phyloP scores from a whole-genome alignment of 92 coral and sea anemone genomes.

The Anthopleura xanthogrammica region DNA sequence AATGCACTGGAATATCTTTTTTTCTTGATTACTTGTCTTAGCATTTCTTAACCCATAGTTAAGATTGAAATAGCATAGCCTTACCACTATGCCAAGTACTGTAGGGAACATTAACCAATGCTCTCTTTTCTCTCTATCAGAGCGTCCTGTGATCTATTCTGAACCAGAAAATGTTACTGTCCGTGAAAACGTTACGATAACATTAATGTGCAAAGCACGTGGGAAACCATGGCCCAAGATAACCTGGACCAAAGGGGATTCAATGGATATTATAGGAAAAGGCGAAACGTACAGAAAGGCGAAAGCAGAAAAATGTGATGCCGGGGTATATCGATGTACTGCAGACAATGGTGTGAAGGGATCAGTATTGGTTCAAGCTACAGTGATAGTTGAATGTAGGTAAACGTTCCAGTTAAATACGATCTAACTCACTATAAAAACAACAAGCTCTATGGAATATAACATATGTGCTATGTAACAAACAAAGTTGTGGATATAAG shows the following conservation, averaged over 20 bases:
- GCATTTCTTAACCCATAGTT: no score
- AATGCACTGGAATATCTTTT: no score
- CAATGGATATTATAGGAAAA: neutral
- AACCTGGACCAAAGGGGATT: constrained; percentile 24
- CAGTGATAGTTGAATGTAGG: neutral
- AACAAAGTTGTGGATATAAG: no score
- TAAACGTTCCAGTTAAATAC: neutral
- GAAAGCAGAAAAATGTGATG: neutral
- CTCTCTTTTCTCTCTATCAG: neutral
- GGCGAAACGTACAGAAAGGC: neutral
- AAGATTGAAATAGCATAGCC: no score
- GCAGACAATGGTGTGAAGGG: constrained; percentile 1
- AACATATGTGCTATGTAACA: no score
- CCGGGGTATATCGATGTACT: constrained; percentile 10
- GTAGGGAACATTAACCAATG: neutral
- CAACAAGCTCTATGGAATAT: no score
- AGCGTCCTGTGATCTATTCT: neutral
- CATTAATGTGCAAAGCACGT: constrained; percentile 36
- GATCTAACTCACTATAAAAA: no score
- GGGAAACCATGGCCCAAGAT: constrained; percentile 46
- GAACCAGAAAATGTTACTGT: neutral
- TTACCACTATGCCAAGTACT: no score
- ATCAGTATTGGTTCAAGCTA: neutral
- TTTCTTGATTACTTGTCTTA: no score
- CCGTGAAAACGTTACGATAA: neutral